These are phyloP conservation scores for Heliconius ethilla DNA, from an alignment of 2,888 invertebrate species.

Conservation along the genomic window DNA sequence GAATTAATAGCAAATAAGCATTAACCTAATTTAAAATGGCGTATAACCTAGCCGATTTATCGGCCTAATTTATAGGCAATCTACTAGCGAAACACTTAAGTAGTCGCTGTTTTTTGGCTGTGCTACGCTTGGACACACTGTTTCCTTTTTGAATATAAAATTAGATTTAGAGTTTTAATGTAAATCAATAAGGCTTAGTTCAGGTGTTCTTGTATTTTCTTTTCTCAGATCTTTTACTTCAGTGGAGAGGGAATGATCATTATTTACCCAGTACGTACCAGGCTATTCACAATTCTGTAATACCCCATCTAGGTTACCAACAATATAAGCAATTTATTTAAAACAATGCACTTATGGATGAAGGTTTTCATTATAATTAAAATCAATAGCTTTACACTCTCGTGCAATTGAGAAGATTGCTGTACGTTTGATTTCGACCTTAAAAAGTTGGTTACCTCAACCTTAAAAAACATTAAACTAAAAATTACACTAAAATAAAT, in stretches of 20 bases:
- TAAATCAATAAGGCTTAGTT: background rate
- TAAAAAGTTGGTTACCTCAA: too few species aligned
- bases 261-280: background rate
- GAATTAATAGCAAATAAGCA: conserved; percentile 65
- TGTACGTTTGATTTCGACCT: too few species aligned
- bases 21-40: conserved; percentile 68
- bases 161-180: background rate
- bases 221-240: background rate
- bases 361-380: too few species aligned
- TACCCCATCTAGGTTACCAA: too few species aligned
- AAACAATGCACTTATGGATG: too few species aligned
- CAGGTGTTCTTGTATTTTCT: background rate
- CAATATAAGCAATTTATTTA: too few species aligned
- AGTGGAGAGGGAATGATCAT: background rate
- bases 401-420: too few species aligned
- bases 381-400: too few species aligned
- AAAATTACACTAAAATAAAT: too few species aligned
- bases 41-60: conserved; percentile 48
- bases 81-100: conserved; percentile 44
- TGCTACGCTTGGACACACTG: background rate
- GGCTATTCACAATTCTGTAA: too few species aligned
- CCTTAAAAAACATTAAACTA: too few species aligned
- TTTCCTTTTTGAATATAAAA: conserved; percentile 16
- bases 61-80: conserved; percentile 46
- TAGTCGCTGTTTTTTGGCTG: conserved; percentile 45